Evolutionary conservation across 2,797 vertebrate genomes (phyloP).

Genomic region (Mormyrus proboscirostris): DNA sequence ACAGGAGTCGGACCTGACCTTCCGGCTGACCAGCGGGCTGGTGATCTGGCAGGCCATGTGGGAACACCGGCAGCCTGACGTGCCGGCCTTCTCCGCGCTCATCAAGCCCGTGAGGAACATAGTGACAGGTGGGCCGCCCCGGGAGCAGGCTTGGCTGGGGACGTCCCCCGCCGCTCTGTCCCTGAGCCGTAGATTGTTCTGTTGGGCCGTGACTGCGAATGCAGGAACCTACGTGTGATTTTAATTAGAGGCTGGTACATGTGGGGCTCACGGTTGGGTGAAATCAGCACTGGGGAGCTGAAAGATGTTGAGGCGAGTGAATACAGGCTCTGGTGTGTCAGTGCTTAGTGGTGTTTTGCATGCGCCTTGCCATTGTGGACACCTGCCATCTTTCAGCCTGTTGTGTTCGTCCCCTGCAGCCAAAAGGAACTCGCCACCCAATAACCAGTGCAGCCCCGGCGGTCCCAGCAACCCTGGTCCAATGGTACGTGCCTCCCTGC

Average conservation of each 20-base stretch:
- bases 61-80: constrained; percentile 93
- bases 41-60: constrained; percentile 99
- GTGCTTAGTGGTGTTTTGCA: neutral
- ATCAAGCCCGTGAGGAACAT: constrained; percentile 91
- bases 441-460: constrained; percentile 74
- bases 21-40: constrained; percentile 90
- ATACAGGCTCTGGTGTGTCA: neutral
- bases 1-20: constrained; percentile 95
- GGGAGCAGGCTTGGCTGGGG: neutral
- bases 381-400: neutral
- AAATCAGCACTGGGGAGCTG: neutral
- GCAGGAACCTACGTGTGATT: neutral
- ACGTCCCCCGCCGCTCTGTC: neutral
- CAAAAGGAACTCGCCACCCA: constrained; percentile 88
- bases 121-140: constrained; percentile 71
- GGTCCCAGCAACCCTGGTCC: constrained; percentile 77
- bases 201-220: neutral
- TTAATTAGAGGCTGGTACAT: neutral
- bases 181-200: neutral
- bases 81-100: constrained; percentile 82
- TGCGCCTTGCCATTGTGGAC: neutral
- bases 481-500: constrained; percentile 50
- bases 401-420: constrained; percentile 56
- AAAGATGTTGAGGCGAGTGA: neutral
- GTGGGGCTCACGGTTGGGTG: neutral